phyloP scores from a whole-genome alignment of 2,888 invertebrate species.

The Arge pagana region DNA sequence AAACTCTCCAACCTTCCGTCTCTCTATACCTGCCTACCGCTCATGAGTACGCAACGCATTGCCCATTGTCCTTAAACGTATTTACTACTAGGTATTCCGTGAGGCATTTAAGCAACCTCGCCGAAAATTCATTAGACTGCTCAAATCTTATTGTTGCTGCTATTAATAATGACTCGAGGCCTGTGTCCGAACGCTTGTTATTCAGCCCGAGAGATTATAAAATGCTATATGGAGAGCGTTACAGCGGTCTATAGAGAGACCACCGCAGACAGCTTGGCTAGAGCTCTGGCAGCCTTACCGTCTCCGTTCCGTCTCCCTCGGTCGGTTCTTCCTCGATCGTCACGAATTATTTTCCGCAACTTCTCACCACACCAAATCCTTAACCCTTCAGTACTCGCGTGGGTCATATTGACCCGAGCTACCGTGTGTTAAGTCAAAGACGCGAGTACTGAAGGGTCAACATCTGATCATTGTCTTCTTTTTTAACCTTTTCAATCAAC shows the following conservation, averaged over 20 bases:
- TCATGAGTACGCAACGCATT: slow-evolving; percentile 5
- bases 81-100: neutral
- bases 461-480: too few species aligned
- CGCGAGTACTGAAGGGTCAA: too few species aligned
- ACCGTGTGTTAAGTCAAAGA: too few species aligned
- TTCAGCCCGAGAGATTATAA: slow-evolving; percentile 46
- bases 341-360: too few species aligned
- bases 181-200: neutral
- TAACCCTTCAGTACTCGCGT: too few species aligned
- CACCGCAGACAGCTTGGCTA: slow-evolving; percentile 58
- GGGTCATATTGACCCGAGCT: too few species aligned
- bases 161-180: slow-evolving; percentile 1
- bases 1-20: too few species aligned
- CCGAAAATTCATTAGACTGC: slow-evolving; percentile 17
- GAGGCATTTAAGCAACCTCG: neutral
- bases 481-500: too few species aligned
- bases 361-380: too few species aligned
- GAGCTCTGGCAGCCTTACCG: slow-evolving; percentile 47
- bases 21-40: slow-evolving; percentile 7
- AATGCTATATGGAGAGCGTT: slow-evolving; percentile 34
- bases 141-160: neutral
- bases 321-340: neutral
- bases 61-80: neutral
- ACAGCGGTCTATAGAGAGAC: too few species aligned
- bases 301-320: slow-evolving; percentile 32